These are phyloP conservation scores for Atherinosoma microstoma DNA, from an alignment of 2,797 vertebrate species.

Conservation along the genomic window DNA sequence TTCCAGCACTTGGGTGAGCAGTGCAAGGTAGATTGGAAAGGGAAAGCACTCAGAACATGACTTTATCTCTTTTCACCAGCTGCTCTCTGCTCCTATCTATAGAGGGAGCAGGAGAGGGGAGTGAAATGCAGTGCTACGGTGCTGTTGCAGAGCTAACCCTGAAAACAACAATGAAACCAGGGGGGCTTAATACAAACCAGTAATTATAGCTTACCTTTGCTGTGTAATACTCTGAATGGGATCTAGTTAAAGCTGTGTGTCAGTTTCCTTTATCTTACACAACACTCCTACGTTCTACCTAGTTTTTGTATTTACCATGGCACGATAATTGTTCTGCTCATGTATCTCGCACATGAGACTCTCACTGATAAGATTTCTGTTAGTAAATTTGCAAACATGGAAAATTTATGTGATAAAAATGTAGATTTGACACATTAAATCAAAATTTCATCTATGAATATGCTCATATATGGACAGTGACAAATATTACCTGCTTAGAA, in stretches of 20 bases:
- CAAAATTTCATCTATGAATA: neutral
- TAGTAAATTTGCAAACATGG: constrained; percentile 1
- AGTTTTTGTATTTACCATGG: constrained; percentile 11
- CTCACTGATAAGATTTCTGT: neutral
- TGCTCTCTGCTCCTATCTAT: constrained; percentile 84
- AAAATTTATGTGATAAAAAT: constrained; percentile 7
- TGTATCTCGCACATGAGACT: neutral
- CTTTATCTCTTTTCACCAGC: constrained; percentile 90
- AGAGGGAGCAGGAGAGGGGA: constrained; percentile 76
- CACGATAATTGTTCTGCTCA: constrained; percentile 6
- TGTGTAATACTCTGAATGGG: constrained; percentile 46
- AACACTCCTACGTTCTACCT: neutral
- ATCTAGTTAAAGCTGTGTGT: constrained; percentile 38
- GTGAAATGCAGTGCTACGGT: constrained; percentile 70
- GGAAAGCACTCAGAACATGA: constrained; percentile 76
- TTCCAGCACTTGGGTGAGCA: constrained; percentile 75
- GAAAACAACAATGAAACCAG: constrained; percentile 33
- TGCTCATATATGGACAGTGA: neutral
- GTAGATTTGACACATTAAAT: neutral
- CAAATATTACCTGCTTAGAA: constrained; percentile 20
- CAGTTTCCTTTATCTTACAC: constrained; percentile 8
- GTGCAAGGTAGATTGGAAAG: constrained; percentile 78
- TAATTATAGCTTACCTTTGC: constrained; percentile 63
- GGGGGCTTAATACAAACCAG: constrained; percentile 65
- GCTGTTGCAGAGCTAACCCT: constrained; percentile 43